These are phyloP conservation scores for Epizoanthus scotinus DNA, from an alignment of 92 coral and sea anemone species.

Conservation along the genomic window DNA sequence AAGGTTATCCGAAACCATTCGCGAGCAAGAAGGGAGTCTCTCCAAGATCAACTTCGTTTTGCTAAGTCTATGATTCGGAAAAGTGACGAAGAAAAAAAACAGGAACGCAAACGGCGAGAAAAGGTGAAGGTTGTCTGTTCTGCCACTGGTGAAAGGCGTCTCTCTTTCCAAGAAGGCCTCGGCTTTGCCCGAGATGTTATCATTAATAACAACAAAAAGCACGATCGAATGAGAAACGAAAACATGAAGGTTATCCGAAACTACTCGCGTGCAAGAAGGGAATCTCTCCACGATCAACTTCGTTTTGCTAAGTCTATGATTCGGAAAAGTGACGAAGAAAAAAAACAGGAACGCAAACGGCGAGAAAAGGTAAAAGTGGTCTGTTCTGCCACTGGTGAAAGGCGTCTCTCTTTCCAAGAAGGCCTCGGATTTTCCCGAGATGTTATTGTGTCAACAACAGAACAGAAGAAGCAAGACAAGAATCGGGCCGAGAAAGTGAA, in stretches of 20 bases:
- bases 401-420: too few species aligned
- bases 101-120: too few species aligned
- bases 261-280: not conserved
- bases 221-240: not conserved
- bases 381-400: too few species aligned
- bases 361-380: too few species aligned
- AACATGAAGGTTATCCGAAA: slow-evolving; percentile 16
- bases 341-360: not conserved
- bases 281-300: slow-evolving; percentile 12
- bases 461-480: not conserved
- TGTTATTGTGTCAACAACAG: slow-evolving; percentile 3
- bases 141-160: too few species aligned
- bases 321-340: not conserved
- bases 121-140: too few species aligned
- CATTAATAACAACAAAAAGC: not conserved
- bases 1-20: slow-evolving; percentile 17
- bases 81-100: not conserved
- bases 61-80: not conserved
- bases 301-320: not conserved
- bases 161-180: too few species aligned
- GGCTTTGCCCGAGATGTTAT: slow-evolving; percentile 23
- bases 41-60: slow-evolving; percentile 14
- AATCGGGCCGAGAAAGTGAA: not conserved
- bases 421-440: slow-evolving; percentile 25
- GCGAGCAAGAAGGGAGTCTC: not conserved